Evolutionary conservation across 1,140 invertebrate species (phyloP).

Genomic region (Andricus grossulariae): DNA sequence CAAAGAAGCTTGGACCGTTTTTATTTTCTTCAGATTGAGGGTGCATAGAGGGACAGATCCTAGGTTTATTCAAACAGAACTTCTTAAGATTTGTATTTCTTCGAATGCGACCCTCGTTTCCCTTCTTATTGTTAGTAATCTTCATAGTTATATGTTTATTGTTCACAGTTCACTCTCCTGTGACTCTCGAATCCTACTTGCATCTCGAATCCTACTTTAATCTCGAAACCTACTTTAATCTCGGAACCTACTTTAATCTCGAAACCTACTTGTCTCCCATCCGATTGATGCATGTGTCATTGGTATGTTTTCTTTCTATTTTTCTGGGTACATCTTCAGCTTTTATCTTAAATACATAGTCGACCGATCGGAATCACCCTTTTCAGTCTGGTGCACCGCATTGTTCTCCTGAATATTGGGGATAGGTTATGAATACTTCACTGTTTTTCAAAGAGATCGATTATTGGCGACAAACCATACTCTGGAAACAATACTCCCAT

Average conservation of each 20-base stretch:
- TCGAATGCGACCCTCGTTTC: slow-evolving; percentile 1
- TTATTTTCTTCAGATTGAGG: too few species aligned
- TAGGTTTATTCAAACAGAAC: background rate
- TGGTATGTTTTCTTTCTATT: background rate
- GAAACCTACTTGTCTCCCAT: slow-evolving; percentile 12
- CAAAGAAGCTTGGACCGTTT: too few species aligned
- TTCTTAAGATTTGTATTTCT: slow-evolving; percentile 12
- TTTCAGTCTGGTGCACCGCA: slow-evolving; percentile 29
- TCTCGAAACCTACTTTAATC: slow-evolving; percentile 1
- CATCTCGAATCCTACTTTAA: too few species aligned
- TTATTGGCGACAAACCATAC: slow-evolving; percentile 23
- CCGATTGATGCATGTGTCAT: background rate
- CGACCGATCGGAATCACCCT: slow-evolving; percentile 14
- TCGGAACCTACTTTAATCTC: background rate
- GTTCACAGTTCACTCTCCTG: too few species aligned
- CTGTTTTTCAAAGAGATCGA: slow-evolving; percentile 30
- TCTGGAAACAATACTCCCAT: slow-evolving; percentile 17
- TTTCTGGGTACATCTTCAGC: slow-evolving; percentile 8
- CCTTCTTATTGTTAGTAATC: background rate
- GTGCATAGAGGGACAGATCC: background rate
- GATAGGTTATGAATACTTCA: slow-evolving; percentile 31
- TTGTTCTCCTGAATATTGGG: slow-evolving; percentile 24
- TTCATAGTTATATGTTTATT: slow-evolving; percentile 11
- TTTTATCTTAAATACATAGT: slow-evolving; percentile 17
- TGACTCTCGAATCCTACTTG: background rate